These are phyloP conservation scores for Linyphia triangularis DNA, from an alignment of 2,888 invertebrate genomes.

Conservation along the genomic window DNA sequence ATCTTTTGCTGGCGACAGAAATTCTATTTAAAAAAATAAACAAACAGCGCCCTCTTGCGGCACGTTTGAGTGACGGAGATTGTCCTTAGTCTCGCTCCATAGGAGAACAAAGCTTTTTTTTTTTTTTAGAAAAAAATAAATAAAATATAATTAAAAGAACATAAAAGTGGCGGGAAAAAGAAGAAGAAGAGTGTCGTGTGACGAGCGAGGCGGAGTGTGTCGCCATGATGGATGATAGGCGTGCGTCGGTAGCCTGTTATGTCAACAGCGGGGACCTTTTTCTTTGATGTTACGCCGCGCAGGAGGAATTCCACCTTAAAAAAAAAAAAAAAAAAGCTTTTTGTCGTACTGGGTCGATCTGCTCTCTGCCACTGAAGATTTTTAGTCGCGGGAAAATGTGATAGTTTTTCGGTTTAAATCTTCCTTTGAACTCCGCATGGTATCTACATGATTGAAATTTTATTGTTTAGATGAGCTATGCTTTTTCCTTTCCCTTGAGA, in stretches of 20 bases:
- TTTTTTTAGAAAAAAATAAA: not conserved
- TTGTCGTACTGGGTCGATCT: not conserved
- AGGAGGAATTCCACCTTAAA: not conserved
- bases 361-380: not conserved
- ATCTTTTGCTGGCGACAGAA: not conserved
- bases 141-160: not conserved
- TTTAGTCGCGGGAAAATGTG: not conserved
- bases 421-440: too few species aligned
- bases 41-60: constrained; percentile 42
- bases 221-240: constrained; percentile 67
- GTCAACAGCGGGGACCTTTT: constrained; percentile 46
- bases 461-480: too few species aligned
- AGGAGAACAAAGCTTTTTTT: constrained; percentile 59
- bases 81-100: constrained; percentile 30
- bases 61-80: constrained; percentile 64
- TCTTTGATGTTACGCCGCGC: constrained; percentile 57
- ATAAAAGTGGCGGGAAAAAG: not conserved
- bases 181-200: constrained; percentile 54
- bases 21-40: not conserved
- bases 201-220: constrained; percentile 65
- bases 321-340: too few species aligned
- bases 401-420: not conserved
- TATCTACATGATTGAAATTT: too few species aligned
- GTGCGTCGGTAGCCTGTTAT: constrained; percentile 66
- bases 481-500: too few species aligned